Evolutionary conservation across 35 echinoderm and acorn worm genomes (phyloP), one percentile per base, ranked within the genome.

Genomic region (Apostichopus japonicus): DNA sequence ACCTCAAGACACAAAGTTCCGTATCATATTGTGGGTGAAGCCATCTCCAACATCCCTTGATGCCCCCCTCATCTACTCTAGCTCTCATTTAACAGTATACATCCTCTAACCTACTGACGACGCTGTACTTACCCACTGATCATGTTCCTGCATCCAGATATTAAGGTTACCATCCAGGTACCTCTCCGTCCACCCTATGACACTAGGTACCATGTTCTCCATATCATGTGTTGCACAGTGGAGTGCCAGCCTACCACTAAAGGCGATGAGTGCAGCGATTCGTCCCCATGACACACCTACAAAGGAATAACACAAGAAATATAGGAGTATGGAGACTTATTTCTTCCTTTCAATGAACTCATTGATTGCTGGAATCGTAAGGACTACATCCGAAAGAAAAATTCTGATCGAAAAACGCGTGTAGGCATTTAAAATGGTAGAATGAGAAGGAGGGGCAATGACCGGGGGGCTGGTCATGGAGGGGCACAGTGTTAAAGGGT

Each of bases 191-290:
- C 97, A 99, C 22, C 97, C 97, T 33, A 99, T 96, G 65, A 99
- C 95, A 81, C 97, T 99, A 19, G 91, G 91, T 13, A 99, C 97
- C 71, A 99, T 81, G 16, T 94, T 77, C 70, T 95, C 97, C 76
- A 99, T 83, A 62, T 95, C 92, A 58, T 99, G 94, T 17, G 93
- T 87, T 62, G 97, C 97, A 92, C 97, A 99, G 81, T 99, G 92
- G 25, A 95, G 58, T 15, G 95, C 90, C 52, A 99, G 87, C 70
- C 95, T 90, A 13, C 97, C 97, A 86, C 97, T 96, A 86, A 99
- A 99, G 59, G 97, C 89, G 65, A 99, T 96, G 33, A 99, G 92
- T 76, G 97, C 95, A 93, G 97, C 97, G 83, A 99, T 99, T 88
- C 97, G 93, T 15, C 97, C 97, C 97, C 97, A 99, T 61, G 97